Evolutionary conservation across 2,797 vertebrate genomes (phyloP), one percentile per base, ranked within the genome.

Genomic region (Schizopygopsis pylzovi): DNA sequence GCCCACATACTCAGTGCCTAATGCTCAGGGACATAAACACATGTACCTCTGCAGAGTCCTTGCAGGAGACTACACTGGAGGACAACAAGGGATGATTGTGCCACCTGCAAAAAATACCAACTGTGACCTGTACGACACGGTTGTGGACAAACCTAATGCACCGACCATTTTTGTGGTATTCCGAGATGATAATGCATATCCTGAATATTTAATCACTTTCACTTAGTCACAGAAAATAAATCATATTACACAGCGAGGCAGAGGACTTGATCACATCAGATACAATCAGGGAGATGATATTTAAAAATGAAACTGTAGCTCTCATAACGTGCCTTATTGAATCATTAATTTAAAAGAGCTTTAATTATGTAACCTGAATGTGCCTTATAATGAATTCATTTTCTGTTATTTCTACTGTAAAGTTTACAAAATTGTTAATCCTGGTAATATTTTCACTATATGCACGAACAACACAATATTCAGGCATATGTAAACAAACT

Each of bases 131-230:
- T 98, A 93, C 0, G 96, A 98, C 92, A 97, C 96, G 0, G 95
- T 97, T 6, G 95, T 96, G 28, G 93, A 99, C 81, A n/a, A 92
- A 0, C 0, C 4, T 1, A 0, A 0, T 0, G 33, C 0, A 0
- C 97, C 97, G 8, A 25, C 0, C 2, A 90, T 98, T 86, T 99
- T 96, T 88, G 92, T 97, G 15, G 92, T 97, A 86, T 99, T 99
- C 92, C 93, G 92, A 59, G 98, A 99, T 89, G 92, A 84, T 77
- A 95, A 97, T 33, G 96, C 97, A 2, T 99, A 96, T 85, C 98
- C 98, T 18, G 96, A 97, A 61, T 97, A 98, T 84, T 92, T 98
- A 67, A 98, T 99, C 90, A 97, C 95, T 25, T 98, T 98, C 86
- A 90, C 72, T 10, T 94, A 81, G 84, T 71, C 1, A 41, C 6